Evolutionary conservation across 2,888 invertebrate species (phyloP).

Genomic region (Nemurella pictetii): DNA sequence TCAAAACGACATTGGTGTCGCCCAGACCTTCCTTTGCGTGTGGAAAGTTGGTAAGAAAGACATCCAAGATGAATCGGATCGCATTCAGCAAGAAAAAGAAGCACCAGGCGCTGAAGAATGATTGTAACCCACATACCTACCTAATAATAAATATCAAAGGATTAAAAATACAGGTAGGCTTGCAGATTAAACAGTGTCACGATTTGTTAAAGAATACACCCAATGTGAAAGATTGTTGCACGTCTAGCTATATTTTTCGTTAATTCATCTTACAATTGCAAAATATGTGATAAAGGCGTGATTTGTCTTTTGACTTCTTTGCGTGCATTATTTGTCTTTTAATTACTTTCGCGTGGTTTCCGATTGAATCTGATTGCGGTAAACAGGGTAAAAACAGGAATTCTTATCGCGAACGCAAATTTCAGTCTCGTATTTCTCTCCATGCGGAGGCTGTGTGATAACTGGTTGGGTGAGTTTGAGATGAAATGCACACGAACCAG

Average conservation of each 20-base stretch:
- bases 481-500: neutral
- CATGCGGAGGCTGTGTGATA: neutral
- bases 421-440: neutral
- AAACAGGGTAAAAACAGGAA: neutral
- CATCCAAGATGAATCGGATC: neutral
- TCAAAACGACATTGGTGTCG: conserved; percentile 21
- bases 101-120: neutral
- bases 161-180: too few species aligned
- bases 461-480: neutral
- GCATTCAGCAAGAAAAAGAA: neutral
- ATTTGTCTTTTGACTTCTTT: too few species aligned
- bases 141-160: too few species aligned
- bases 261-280: too few species aligned
- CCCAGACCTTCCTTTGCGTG: neutral
- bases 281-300: too few species aligned
- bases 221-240: too few species aligned
- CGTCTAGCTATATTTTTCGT: too few species aligned
- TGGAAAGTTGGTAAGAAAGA: conserved; percentile 19
- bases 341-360: neutral
- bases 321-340: too few species aligned
- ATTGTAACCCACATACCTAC: too few species aligned
- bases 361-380: neutral
- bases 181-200: too few species aligned
- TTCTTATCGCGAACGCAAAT: neutral
- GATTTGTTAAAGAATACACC: too few species aligned